These are phyloP conservation scores for Pomphorhynchus laevis DNA, from an alignment of 1,140 invertebrate genomes.

Conservation along the genomic window DNA sequence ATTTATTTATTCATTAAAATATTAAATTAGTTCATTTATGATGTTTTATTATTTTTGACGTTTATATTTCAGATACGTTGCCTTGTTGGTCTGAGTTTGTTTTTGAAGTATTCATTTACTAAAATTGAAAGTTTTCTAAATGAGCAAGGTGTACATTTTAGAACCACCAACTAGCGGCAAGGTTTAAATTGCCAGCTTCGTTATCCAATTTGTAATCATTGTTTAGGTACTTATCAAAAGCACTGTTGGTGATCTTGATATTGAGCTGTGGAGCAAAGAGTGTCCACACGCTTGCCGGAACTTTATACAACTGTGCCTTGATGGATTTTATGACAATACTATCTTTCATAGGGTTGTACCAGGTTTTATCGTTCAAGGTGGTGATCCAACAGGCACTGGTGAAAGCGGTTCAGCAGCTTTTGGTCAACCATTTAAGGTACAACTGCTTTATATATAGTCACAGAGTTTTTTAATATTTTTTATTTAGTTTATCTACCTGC, in stretches of 20 bases:
- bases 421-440: constrained; percentile 55
- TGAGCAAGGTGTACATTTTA: constrained; percentile 82
- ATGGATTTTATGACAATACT: constrained; percentile 66
- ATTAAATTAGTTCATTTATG: too few relatives aligned
- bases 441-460: constrained; percentile 2
- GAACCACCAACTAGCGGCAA: constrained; percentile 71
- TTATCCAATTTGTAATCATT: not conserved
- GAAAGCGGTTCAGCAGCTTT: constrained; percentile 62
- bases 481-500: not conserved
- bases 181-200: constrained; percentile 17
- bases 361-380: constrained; percentile 69
- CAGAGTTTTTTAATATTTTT: too few relatives aligned
- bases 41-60: too few relatives aligned
- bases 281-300: constrained; percentile 68
- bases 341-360: constrained; percentile 61
- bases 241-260: constrained; percentile 66
- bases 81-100: too few relatives aligned
- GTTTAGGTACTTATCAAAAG: constrained; percentile 50
- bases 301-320: constrained; percentile 77
- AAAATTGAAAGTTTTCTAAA: too few relatives aligned
- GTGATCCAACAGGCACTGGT: constrained; percentile 55
- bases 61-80: too few relatives aligned
- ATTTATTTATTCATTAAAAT: too few relatives aligned
- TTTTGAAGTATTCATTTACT: too few relatives aligned
- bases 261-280: constrained; percentile 87